Conservation (phyloP, 2,888 invertebrate species). For the Baccha elongata region DNA sequence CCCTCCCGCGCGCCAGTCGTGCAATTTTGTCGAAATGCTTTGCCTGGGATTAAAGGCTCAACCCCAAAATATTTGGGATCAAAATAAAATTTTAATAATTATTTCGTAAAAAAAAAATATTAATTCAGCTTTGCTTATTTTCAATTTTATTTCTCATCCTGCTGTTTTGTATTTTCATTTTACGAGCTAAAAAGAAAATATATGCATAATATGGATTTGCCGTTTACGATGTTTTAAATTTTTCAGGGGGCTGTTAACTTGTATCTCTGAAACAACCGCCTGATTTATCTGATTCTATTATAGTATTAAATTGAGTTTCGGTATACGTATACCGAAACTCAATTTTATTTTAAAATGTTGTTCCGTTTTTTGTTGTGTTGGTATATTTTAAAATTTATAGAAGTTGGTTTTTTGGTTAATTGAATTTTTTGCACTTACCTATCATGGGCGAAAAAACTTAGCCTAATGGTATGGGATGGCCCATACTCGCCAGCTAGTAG, state of each 20-base stretch:
- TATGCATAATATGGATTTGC: background rate
- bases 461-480: slow-evolving; percentile 80
- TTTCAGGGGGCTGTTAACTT: background rate
- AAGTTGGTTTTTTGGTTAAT: slow-evolving; percentile 19
- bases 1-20: background rate
- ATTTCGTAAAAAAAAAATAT: slow-evolving; percentile 21
- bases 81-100: slow-evolving; percentile 24
- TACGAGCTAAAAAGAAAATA: background rate
- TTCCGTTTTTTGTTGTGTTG: slow-evolving; percentile 5
- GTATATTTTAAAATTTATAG: background rate
- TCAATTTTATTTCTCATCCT: slow-evolving; percentile 3
- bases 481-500: slow-evolving; percentile 78
- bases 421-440: slow-evolving; percentile 77
- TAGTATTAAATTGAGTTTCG: too few species aligned
- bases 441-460: slow-evolving; percentile 82
- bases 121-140: slow-evolving; percentile 14
- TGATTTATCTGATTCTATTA: background rate
- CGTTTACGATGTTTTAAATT: background rate
- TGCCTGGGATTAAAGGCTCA: slow-evolving; percentile 1
- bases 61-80: slow-evolving; percentile 8
- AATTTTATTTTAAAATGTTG: background rate
- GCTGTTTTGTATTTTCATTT: background rate
- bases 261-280: slow-evolving; percentile 17
- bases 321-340: background rate
- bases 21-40: background rate